Percentiles rank a stretch among this genome's conserved stretches.
Evolutionary conservation across 2,113 vertebrate species (phyloP).

Genomic region (Malaclemys terrapin): DNA sequence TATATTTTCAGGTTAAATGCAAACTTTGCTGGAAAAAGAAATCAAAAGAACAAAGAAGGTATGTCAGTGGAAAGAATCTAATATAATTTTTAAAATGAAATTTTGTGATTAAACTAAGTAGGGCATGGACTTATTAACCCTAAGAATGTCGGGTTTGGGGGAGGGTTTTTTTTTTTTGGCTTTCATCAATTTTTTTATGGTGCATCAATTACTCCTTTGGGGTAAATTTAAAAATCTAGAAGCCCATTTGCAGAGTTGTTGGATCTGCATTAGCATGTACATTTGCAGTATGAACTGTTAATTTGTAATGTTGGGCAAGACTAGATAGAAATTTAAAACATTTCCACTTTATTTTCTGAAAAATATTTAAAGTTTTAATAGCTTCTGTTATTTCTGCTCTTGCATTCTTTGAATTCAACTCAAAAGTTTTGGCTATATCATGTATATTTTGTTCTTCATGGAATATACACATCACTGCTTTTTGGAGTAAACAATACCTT

Average conservation of each 20-base stretch:
- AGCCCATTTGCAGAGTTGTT: neutral
- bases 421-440: neutral
- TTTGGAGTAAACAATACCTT: neutral
- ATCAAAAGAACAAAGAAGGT: constrained; percentile 78
- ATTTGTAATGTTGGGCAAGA: neutral
- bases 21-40: constrained; percentile 66
- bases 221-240: neutral
- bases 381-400: neutral
- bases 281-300: neutral
- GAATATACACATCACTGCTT: neutral
- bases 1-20: constrained; percentile 77
- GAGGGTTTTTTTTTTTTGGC: neutral
- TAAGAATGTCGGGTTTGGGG: neutral
- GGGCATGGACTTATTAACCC: neutral
- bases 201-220: neutral
- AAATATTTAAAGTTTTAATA: neutral
- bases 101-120: neutral
- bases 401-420: neutral
- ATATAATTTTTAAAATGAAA: neutral
- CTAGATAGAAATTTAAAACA: neutral
- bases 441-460: neutral
- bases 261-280: neutral
- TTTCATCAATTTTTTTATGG: neutral
- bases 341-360: neutral
- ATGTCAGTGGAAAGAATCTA: neutral